Conservation (phyloP, 2,888 invertebrate genomes). For the Allygus modestus region DNA sequence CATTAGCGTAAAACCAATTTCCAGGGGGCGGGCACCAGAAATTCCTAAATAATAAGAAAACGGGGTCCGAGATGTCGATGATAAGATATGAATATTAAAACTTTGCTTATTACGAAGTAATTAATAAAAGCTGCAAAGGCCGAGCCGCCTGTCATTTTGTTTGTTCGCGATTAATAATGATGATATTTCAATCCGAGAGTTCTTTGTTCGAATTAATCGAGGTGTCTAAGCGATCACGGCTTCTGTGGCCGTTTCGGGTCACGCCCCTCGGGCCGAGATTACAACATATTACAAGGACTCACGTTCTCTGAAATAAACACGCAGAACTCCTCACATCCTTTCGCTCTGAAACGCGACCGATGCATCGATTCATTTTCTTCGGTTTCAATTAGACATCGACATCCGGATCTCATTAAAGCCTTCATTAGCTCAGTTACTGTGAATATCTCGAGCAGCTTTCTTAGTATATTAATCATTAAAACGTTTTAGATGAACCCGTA, state of each 20-base stretch:
- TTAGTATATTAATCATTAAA: background rate
- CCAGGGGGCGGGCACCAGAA: constrained; percentile 57
- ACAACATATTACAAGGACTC: too few relatives aligned
- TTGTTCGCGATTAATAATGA: constrained; percentile 45
- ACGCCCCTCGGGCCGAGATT: constrained; percentile 5
- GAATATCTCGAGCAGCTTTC: background rate
- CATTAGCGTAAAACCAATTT: constrained; percentile 62
- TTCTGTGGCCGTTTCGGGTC: background rate
- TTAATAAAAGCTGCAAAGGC: constrained; percentile 33
- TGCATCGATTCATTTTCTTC: too few relatives aligned
- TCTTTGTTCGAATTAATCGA: constrained; percentile 34
- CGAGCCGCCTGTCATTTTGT: constrained; percentile 51
- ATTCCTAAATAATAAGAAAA: constrained; percentile 63
- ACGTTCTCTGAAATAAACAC: too few relatives aligned
- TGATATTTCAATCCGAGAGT: constrained; percentile 48
- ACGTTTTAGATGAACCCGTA: background rate
- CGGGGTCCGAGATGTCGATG: constrained; percentile 31
- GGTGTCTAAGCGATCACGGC: constrained; percentile 23
- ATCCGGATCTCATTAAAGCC: background rate
- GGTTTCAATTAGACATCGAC: too few relatives aligned
- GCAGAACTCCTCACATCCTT: too few relatives aligned
- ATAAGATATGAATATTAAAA: constrained; percentile 50
- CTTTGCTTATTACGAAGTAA: constrained; percentile 8
- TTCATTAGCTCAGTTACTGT: background rate
- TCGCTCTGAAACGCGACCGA: too few relatives aligned